Percentiles rank a stretch among this genome's conserved stretches.
Evolutionary conservation across 92 coral and sea anemone species (phyloP).

Genomic region (Parazoanthus darwini): DNA sequence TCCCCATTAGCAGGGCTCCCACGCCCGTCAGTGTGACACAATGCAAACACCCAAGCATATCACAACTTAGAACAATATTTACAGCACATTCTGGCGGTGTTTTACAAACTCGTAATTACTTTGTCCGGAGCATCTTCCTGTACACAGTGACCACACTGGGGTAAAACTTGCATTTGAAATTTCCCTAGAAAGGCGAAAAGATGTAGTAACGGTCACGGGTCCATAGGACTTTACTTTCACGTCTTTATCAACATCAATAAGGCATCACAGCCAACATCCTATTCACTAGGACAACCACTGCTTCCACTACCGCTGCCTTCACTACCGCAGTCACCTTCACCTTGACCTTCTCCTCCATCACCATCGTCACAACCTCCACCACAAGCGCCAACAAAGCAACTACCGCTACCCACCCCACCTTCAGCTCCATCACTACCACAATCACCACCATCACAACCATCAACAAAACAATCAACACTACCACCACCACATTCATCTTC

Average conservation of each 20-base stretch:
- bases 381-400: too few species aligned
- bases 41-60: too few species aligned
- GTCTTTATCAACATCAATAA: background rate
- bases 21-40: too few species aligned
- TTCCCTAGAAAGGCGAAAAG: slow-evolving; percentile 61
- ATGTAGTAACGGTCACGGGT: background rate
- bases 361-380: too few species aligned
- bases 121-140: slow-evolving; percentile 98
- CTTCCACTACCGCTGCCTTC: too few species aligned
- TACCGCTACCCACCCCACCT: too few species aligned
- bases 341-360: too few species aligned
- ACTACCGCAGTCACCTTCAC: too few species aligned
- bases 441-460: background rate
- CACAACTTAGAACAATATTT: background rate
- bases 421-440: too few species aligned
- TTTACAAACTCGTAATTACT: slow-evolving; percentile 38
- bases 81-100: background rate
- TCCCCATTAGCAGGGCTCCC: too few species aligned
- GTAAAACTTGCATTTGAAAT: slow-evolving; percentile 86
- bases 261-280: background rate
- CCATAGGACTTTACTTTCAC: background rate
- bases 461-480: background rate
- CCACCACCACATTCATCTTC: background rate
- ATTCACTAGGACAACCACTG: too few species aligned
- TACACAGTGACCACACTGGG: slow-evolving; percentile 94